phyloP scores from a whole-genome alignment of 2,888 invertebrate genomes.

The Leptothorax acervorum region DNA sequence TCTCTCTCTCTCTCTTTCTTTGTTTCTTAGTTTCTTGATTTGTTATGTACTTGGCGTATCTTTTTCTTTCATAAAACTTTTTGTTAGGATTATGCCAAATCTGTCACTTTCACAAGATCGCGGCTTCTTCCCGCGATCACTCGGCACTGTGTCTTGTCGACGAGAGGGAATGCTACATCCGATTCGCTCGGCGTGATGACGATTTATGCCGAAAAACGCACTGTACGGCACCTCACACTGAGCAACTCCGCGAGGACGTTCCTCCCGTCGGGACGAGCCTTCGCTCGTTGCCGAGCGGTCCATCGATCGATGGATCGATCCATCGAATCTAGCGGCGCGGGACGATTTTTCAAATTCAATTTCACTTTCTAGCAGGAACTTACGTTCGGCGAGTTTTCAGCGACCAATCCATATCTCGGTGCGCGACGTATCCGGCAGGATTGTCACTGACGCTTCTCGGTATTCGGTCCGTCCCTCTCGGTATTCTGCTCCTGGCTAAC shows the following conservation, averaged over 20 bases:
- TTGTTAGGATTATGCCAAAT: too few relatives aligned
- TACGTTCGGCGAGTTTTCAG: conserved; percentile 84
- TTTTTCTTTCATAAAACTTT: too few relatives aligned
- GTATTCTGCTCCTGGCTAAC: conserved; percentile 20
- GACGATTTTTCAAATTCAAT: not conserved
- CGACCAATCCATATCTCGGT: conserved; percentile 85
- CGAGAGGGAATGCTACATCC: too few relatives aligned
- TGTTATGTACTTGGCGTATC: too few relatives aligned
- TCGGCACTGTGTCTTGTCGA: too few relatives aligned
- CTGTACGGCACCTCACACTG: not conserved
- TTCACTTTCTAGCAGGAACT: conserved; percentile 70
- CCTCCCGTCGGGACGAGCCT: not conserved
- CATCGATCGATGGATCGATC: not conserved
- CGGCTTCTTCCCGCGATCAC: too few relatives aligned
- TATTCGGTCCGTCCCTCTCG: conserved; percentile 54
- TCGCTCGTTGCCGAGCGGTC: not conserved
- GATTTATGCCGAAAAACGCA: not conserved
- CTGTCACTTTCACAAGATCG: too few relatives aligned
- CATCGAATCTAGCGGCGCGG: not conserved
- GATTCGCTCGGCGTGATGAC: not conserved
- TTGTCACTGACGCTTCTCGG: conserved; percentile 73
- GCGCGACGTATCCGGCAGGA: conserved; percentile 81
- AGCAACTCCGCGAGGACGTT: not conserved
- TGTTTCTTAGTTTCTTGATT: too few relatives aligned
- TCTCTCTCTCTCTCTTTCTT: too few relatives aligned